These are phyloP conservation scores for Diuraphis noxia DNA, from an alignment of 1,140 invertebrate genomes.

Conservation along the genomic window DNA sequence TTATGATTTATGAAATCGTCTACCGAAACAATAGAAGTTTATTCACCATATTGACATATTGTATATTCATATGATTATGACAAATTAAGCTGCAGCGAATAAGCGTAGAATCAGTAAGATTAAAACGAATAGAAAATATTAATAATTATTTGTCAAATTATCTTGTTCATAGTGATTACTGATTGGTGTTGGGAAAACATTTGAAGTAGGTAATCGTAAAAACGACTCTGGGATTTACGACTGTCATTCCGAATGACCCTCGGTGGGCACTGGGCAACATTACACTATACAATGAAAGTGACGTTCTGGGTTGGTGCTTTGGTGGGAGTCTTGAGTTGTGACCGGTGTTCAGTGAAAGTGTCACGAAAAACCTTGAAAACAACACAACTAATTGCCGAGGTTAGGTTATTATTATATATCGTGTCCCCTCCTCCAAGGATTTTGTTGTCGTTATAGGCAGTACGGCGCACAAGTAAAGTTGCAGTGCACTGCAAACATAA, in stretches of 20 bases:
- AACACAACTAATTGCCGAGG: conserved; percentile 21
- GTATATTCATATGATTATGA: not conserved
- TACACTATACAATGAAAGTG: not conserved
- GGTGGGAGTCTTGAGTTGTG: not conserved
- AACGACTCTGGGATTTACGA: not conserved
- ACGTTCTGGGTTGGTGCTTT: no score
- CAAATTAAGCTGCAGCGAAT: not conserved
- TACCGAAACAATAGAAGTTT: not conserved
- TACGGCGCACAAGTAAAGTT: not conserved
- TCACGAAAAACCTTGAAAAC: conserved; percentile 38
- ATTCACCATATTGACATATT: not conserved
- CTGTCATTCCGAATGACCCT: not conserved
- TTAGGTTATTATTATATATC: not conserved
- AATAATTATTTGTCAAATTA: not conserved
- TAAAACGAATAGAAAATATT: not conserved
- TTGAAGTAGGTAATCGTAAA: not conserved
- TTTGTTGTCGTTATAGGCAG: not conserved
- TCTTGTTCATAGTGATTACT: not conserved
- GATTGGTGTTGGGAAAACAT: not conserved
- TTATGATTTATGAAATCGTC: not conserved
- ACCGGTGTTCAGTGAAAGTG: conserved; percentile 38
- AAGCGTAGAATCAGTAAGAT: not conserved
- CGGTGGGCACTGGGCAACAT: not conserved
- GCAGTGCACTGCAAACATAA: conserved; percentile 11
- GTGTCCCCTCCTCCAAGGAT: not conserved